Base-by-base conservation (phyloP, 2,113 vertebrate genomes). In the Eira barbara region DNA sequence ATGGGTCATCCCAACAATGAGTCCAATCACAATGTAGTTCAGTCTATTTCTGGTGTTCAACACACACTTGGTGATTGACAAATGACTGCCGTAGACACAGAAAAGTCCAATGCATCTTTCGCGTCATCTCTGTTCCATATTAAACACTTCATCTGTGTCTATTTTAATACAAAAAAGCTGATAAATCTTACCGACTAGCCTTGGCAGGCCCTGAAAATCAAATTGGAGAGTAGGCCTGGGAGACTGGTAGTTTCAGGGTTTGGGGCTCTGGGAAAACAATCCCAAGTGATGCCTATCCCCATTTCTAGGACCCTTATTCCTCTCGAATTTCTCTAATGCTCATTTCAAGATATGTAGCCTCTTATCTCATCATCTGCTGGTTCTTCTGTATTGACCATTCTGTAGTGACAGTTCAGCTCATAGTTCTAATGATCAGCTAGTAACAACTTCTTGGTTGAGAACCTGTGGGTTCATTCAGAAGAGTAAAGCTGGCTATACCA, bases 141-240 rank as follows among this genome's bases (percentile, higher is more conserved):
- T 96, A 89, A 83, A 65, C 82, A 57, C 80, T 94, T 96, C 18
- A 71, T 90, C 27, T 87, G 36, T 31, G 80, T n/a, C 89, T 13
- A 86, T 93, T 95, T 71, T 25, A 95, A 42, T n/a, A 36, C 42
- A 86, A 94, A 29, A 88, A 27, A 91, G 91, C 9, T 61, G 86
- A 93, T 94, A 89, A 92, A 88, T 74, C 65, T 90, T 94, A 59
- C 55, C 85, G 63, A 89, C 59, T 36, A 87, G 27, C 6, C 79
- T 94, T 96, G 73, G 63, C 74, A 89, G 73, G 55, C 34, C 76
- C 86, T 89, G 36, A 94, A 96, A 96, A 97, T 97, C 86, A 95
- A 76, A 90, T 13, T 49, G 47, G 76, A 97, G 49, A 92, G 39
- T 13, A 91, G 59, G 5, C 3, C 36, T 97, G 55, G 80, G n/a